Base-by-base conservation (phyloP, 1,140 invertebrate species). In the Achroia grisella region DNA sequence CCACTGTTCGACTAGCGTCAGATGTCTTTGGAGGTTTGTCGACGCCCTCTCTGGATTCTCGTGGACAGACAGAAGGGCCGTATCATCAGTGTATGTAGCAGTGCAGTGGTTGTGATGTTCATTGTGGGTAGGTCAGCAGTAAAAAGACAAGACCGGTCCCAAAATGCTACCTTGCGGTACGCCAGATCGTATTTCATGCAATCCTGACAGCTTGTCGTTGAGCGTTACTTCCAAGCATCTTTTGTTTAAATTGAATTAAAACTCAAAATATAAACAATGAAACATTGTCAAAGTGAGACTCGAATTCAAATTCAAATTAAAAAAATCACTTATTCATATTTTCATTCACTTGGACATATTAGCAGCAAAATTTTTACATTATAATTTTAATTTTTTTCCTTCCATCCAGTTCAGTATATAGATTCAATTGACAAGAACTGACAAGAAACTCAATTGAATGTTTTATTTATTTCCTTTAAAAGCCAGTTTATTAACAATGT, bases 131-230 rank as follows among this genome's bases (percentile, higher is more conserved):
- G 34, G 37, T 73, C 67, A 36, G 36, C 39, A 12, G 56, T 71
- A 45, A 44, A 77, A 11, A 73, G 66, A 73, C 1, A 75, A 46
- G 1, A 73, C 13, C 8, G 71, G 71, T 0, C 55, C 62, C 28
- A 72, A 37, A 0, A 72, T 62, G 45, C 63, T 71, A 14, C 71
- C 62, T 45, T 77, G 71, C 9, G 73, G 71, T 0, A 73, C 59
- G 34, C 72, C 61, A 43, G 62, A 62, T 4, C 13, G 30, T 13
- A 47, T 52, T 23, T 47, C 44, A 13, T 39, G 2, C 10, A 51
- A 1, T 23, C 44, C 4, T 10, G 46, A 43, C 1, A 10, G 8
- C 2, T 45, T 41, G n/a, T 9, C 9, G n/a, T 28, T 49, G 28
- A 13, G 29, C 12, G 40, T 49, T 2, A 49, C 42, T 37, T 45